These are phyloP conservation scores for Nephrotoma flavescens DNA, from an alignment of 2,888 invertebrate species.

Conservation along the genomic window DNA sequence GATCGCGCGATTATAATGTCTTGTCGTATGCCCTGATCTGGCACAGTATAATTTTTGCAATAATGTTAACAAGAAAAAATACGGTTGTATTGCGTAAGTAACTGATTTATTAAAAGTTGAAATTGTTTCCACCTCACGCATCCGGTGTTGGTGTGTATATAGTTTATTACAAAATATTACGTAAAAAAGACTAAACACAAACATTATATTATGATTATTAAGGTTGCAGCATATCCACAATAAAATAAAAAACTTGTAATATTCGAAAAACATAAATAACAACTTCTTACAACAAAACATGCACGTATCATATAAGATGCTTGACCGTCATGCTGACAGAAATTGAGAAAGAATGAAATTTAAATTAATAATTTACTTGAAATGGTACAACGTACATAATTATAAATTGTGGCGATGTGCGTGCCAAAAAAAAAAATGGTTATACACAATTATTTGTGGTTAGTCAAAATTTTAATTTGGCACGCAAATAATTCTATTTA, in stretches of 20 bases:
- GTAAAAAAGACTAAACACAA: neutral
- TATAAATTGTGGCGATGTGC: neutral
- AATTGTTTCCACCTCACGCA: neutral
- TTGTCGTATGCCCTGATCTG: neutral
- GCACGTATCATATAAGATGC: neutral
- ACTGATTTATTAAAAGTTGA: neutral
- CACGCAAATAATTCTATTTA: neutral
- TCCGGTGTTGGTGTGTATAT: neutral
- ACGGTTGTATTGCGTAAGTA: neutral
- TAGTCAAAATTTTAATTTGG: neutral
- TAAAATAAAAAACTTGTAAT: neutral
- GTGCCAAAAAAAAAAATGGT: neutral
- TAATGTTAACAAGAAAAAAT: neutral
- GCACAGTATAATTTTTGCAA: neutral
- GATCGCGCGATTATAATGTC: neutral
- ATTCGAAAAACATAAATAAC: neutral
- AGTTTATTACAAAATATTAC: neutral
- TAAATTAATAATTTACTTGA: neutral
- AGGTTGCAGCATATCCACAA: neutral
- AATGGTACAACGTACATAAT: neutral
- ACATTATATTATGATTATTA: neutral
- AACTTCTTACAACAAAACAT: neutral
- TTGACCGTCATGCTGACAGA: neutral
- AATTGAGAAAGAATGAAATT: neutral
- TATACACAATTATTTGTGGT: neutral